Evolutionary conservation across 2,888 invertebrate genomes (phyloP).

Genomic region (Acronicta alni): DNA sequence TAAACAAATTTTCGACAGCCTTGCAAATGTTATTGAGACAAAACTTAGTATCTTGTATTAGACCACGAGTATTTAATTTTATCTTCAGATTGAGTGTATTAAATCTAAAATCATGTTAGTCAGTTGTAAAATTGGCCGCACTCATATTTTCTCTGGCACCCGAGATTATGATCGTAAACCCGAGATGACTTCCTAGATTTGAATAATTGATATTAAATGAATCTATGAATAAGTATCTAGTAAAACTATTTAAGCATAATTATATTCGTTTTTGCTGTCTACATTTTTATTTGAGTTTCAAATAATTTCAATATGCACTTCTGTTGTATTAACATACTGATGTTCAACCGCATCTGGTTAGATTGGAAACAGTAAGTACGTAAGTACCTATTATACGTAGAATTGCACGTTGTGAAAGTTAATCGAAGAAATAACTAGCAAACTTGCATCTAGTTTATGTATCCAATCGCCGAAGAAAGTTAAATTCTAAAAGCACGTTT

Average conservation of each 20-base stretch:
- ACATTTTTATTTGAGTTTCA: background rate
- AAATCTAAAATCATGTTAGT: conserved; percentile 47
- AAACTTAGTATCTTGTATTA: conserved; percentile 3
- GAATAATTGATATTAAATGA: no score
- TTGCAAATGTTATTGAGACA: conserved; percentile 18
- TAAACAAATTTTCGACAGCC: conserved; percentile 12
- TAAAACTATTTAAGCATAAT: no score
- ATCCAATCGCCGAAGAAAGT: conserved; percentile 25
- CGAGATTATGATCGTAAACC: background rate
- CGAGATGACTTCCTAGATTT: conserved; percentile 8
- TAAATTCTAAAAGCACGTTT: background rate
- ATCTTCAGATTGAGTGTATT: conserved; percentile 30
- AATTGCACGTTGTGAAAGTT: conserved; percentile 31
- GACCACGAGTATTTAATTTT: conserved; percentile 16
- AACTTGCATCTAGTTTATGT: background rate
- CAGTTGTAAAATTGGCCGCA: conserved; percentile 48
- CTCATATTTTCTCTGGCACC: conserved; percentile 48
- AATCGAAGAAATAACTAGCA: conserved; percentile 4
- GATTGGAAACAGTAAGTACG: no score
- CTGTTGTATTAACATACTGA: no score
- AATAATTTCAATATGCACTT: no score
- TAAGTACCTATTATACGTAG: no score
- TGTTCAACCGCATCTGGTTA: no score
- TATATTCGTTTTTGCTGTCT: no score
- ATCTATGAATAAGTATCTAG: no score